Conservation (phyloP, 2,797 vertebrate species). For the Heteromormyrus szaboi region DNA sequence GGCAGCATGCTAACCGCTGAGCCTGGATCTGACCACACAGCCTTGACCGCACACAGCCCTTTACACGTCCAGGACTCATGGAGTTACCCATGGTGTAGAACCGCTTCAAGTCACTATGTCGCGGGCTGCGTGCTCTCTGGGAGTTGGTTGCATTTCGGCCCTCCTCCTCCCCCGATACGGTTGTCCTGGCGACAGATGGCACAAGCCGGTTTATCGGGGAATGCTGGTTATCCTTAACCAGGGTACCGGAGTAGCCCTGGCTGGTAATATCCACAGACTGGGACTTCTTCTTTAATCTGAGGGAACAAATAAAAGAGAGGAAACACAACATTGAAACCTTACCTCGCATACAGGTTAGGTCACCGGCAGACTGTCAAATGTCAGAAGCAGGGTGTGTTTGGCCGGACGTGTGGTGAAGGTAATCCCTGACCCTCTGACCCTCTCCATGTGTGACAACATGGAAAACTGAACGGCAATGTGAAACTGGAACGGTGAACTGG, state of each 20-base stretch:
- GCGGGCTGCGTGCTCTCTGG: slow-evolving; percentile 56
- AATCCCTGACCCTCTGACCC: neutral
- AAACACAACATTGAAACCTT: neutral
- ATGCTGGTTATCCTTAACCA: slow-evolving; percentile 50
- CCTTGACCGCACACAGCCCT: neutral
- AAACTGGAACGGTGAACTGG: neutral
- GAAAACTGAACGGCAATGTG: neutral
- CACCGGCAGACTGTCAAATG: neutral
- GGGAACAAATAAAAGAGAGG: neutral
- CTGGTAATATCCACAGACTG: slow-evolving; percentile 74
- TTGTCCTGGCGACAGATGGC: slow-evolving; percentile 44
- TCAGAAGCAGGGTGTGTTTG: neutral
- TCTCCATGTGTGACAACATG: neutral
- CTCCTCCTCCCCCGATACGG: slow-evolving; percentile 61
- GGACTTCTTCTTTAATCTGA: slow-evolving; percentile 78
- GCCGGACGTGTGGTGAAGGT: neutral
- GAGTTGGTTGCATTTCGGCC: slow-evolving; percentile 53
- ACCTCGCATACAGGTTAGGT: neutral
- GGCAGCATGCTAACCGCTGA: neutral
- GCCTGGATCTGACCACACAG: neutral
- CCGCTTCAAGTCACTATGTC: slow-evolving; percentile 67
- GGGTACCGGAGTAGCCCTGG: slow-evolving; percentile 56
- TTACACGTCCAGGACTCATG: neutral
- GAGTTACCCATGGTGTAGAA: slow-evolving; percentile 74
- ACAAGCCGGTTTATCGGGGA: slow-evolving; percentile 50